phyloP scores from a whole-genome alignment of 2,888 invertebrate species.

The Pachycephus smyrnensis region DNA sequence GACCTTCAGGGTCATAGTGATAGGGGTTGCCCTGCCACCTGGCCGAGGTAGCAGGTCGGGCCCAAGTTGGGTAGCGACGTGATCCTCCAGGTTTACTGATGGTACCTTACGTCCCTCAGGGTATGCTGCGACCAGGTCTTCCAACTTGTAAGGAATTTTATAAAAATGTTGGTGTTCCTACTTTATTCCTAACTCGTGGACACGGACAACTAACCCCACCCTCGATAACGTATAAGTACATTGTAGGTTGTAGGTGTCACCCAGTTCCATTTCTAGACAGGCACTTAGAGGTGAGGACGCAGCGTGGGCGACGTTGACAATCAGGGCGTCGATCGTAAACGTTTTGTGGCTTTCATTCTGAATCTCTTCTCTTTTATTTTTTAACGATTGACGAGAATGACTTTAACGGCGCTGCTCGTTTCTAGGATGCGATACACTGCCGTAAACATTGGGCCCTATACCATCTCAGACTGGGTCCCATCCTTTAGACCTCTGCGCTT shows the following conservation, averaged over 20 bases:
- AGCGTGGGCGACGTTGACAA: background rate
- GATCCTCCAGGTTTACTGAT: too few species aligned
- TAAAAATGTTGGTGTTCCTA: background rate
- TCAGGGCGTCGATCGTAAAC: constrained; percentile 5
- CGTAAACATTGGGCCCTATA: constrained; percentile 2
- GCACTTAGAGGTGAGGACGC: background rate
- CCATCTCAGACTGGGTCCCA: background rate
- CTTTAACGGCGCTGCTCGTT: background rate
- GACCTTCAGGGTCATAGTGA: too few species aligned
- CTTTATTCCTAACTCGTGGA: background rate
- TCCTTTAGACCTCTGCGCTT: background rate
- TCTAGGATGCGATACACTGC: background rate
- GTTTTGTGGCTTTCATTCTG: constrained; percentile 5
- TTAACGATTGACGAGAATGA: background rate
- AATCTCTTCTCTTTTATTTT: background rate
- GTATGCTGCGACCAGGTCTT: too few species aligned
- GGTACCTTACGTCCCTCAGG: too few species aligned
- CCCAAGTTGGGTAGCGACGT: too few species aligned
- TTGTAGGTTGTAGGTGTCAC: background rate
- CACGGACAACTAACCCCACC: background rate
- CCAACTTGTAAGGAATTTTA: too few species aligned
- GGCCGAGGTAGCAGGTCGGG: too few species aligned
- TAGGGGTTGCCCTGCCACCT: too few species aligned
- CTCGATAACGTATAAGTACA: background rate
- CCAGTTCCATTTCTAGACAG: background rate